Conservation (phyloP, 2,797 vertebrate genomes). For the Sebastes nivosus region DNA sequence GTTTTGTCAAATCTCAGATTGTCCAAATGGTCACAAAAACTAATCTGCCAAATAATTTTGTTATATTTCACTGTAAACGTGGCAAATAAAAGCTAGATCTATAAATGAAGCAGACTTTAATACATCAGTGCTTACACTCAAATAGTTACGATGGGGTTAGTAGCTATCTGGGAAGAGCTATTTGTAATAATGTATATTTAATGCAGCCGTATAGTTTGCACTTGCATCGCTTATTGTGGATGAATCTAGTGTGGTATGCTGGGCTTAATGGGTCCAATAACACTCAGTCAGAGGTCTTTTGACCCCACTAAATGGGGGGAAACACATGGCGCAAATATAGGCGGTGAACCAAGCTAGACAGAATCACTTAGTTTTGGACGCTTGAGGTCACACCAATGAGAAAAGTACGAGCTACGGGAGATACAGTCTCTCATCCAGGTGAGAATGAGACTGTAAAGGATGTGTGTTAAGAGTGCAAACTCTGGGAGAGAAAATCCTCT, state of each 20-base stretch:
- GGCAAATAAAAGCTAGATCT: constrained; percentile 16
- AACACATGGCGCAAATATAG: neutral
- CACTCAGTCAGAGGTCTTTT: constrained; percentile 11
- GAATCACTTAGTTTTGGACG: neutral
- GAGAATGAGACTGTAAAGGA: neutral
- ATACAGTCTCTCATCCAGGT: neutral
- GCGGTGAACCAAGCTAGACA: neutral
- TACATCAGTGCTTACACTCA: constrained; percentile 1
- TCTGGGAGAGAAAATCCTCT: constrained; percentile 2
- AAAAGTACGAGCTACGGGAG: neutral
- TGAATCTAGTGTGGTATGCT: constrained; percentile 2
- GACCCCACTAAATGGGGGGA: neutral
- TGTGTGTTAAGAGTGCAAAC: neutral
- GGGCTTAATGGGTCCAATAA: constrained; percentile 38
- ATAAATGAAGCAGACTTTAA: neutral
- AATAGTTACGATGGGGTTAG: neutral
- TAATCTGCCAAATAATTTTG: constrained; percentile 4
- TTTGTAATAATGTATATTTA: constrained; percentile 55
- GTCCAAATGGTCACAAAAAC: neutral
- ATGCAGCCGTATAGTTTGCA: constrained; percentile 36
- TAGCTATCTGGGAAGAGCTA: constrained; percentile 2
- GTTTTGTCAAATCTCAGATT: neutral
- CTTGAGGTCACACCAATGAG: neutral
- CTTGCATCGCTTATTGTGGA: constrained; percentile 13
- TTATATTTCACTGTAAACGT: constrained; percentile 12